Evolutionary conservation across 37 sponge, comb jelly and placozoan genomes (phyloP).

Genomic region (Trichoplax adhaerens): DNA sequence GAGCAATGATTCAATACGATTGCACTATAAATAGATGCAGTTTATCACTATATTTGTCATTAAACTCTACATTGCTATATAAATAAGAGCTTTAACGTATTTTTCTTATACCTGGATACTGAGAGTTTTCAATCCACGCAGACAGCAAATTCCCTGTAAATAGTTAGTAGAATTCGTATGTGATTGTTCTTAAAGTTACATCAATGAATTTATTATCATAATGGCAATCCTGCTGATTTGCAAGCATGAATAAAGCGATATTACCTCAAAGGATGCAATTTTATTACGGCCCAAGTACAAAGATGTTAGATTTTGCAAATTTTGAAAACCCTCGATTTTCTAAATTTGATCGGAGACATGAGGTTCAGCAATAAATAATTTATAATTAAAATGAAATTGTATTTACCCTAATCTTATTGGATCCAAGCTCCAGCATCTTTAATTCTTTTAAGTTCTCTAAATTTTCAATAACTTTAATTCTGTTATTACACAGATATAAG

Average conservation of each 20-base stretch:
- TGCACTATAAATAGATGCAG: conserved; percentile 32
- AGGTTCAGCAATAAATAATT: not conserved
- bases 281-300: conserved; percentile 69
- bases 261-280: not conserved
- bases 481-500: conserved; percentile 77
- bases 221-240: too few species aligned
- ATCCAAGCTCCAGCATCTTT: conserved; percentile 70
- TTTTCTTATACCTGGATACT: too few species aligned
- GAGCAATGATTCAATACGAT: conserved; percentile 48
- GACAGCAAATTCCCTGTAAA: too few species aligned
- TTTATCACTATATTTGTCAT: conserved; percentile 1
- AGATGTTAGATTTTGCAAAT: conserved; percentile 47
- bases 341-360: conserved; percentile 54
- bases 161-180: too few species aligned
- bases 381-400: not conserved
- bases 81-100: too few species aligned
- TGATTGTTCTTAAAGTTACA: too few species aligned
- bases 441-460: conserved; percentile 33
- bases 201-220: too few species aligned
- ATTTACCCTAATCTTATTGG: conserved; percentile 58
- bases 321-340: conserved; percentile 31
- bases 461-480: conserved; percentile 40
- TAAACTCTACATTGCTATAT: not conserved
- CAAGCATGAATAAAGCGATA: too few species aligned
- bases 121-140: too few species aligned